phyloP scores from a whole-genome alignment of 1,140 invertebrate genomes.

The Caenorhabditis briggsae region DNA sequence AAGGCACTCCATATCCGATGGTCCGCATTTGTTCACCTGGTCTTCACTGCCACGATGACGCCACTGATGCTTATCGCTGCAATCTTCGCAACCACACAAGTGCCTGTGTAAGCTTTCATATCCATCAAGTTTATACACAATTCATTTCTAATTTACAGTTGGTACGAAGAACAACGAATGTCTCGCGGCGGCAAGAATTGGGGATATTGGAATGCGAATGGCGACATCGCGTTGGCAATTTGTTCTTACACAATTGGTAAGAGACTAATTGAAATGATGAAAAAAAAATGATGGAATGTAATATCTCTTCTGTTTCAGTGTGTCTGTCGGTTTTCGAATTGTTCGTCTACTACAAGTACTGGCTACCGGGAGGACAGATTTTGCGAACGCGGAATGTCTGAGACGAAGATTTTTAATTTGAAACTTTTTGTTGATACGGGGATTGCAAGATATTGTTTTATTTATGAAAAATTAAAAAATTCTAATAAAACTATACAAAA shows the following conservation, averaged over 20 bases:
- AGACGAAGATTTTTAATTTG: neutral
- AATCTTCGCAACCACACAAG: constrained; percentile 24
- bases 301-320: constrained; percentile 9
- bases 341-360: constrained; percentile 41
- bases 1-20: constrained; percentile 27
- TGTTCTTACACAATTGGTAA: constrained; percentile 48
- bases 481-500: neutral
- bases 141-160: constrained; percentile 1
- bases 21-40: constrained; percentile 32
- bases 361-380: neutral
- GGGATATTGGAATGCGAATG: constrained; percentile 42
- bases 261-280: neutral
- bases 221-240: neutral
- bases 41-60: constrained; percentile 39
- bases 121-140: neutral
- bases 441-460: neutral
- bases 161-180: constrained; percentile 39
- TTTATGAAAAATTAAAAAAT: neutral
- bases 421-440: too few species aligned
- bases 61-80: constrained; percentile 9
- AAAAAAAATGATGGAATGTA: neutral
- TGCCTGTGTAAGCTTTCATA: constrained; percentile 6
- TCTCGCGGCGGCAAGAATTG: constrained; percentile 36
- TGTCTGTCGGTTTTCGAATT: constrained; percentile 27
- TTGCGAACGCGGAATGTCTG: neutral